Conservation (phyloP, 2,888 invertebrate genomes). For the Melanotus villosus region DNA sequence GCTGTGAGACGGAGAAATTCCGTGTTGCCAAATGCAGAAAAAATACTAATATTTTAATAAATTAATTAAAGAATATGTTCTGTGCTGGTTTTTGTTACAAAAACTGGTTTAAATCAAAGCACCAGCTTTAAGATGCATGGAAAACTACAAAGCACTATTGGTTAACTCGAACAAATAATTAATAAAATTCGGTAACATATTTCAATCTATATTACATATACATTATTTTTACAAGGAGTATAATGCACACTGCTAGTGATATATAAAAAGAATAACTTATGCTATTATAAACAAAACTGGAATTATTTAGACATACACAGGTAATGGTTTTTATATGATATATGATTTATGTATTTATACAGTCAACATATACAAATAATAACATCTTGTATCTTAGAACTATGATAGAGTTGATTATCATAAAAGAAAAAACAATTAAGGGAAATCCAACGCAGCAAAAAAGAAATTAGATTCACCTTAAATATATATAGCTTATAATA, state of each 20-base stretch:
- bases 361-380: slow-evolving; percentile 61
- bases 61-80: no score
- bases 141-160: no score
- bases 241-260: slow-evolving; percentile 56
- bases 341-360: slow-evolving; percentile 55
- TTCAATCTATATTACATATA: slow-evolving; percentile 55
- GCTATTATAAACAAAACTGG: slow-evolving; percentile 55
- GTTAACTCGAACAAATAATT: slow-evolving; percentile 10
- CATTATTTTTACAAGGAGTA: slow-evolving; percentile 56
- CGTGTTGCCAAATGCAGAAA: no score
- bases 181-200: slow-evolving; percentile 24
- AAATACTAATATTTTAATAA: no score
- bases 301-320: slow-evolving; percentile 55
- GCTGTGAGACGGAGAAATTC: no score
- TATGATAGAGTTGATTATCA: slow-evolving; percentile 28
- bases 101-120: no score
- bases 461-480: slow-evolving; percentile 11
- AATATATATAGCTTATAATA: no score
- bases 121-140: no score
- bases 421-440: no score
- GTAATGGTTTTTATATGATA: slow-evolving; percentile 22
- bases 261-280: slow-evolving; percentile 58
- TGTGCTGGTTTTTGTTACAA: no score
- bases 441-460: slow-evolving; percentile 10
- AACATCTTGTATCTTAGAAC: slow-evolving; percentile 46